A percentile compares a stretch with the other conserved stretches of the same genome.
phyloP scores from a whole-genome alignment of 2,888 invertebrate species.

The Odontomyia ornata region DNA sequence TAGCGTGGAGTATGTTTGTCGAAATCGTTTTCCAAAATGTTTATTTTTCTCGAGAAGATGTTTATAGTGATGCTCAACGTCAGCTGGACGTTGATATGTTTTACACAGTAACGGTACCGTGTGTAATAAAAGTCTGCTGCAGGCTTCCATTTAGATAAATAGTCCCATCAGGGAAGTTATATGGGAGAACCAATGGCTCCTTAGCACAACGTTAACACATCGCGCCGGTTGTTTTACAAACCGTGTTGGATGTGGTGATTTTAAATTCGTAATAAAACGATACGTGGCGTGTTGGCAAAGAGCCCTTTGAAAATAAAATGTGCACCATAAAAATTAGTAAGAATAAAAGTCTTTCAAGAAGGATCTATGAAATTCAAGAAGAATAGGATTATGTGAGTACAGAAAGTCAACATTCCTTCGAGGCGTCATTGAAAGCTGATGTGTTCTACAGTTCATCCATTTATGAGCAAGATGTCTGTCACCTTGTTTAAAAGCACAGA shows the following conservation, averaged over 20 bases:
- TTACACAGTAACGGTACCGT: neutral
- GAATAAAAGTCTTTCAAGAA: no score
- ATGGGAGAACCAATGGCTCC: neutral
- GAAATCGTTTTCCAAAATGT: slow-evolving; percentile 10
- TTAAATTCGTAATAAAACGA: no score
- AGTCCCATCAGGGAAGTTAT: slow-evolving; percentile 15
- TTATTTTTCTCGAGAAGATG: slow-evolving; percentile 27
- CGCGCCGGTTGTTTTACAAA: neutral
- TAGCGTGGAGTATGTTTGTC: neutral
- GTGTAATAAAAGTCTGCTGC: slow-evolving; percentile 35
- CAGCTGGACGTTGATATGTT: neutral
- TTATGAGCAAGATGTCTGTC: no score
- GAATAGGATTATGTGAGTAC: no score
- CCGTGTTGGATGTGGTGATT: neutral
- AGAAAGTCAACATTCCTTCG: no score
- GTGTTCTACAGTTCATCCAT: no score
- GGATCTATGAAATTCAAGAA: no score
- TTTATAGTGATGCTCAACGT: slow-evolving; percentile 31
- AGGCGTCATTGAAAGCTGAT: no score
- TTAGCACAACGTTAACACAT: neutral
- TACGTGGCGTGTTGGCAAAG: no score
- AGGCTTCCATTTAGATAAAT: slow-evolving; percentile 30
- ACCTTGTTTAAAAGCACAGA: no score
- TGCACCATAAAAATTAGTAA: no score
- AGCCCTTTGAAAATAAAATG: no score